Conservation (phyloP, 1,140 invertebrate genomes). For the Dreissena polymorpha region DNA sequence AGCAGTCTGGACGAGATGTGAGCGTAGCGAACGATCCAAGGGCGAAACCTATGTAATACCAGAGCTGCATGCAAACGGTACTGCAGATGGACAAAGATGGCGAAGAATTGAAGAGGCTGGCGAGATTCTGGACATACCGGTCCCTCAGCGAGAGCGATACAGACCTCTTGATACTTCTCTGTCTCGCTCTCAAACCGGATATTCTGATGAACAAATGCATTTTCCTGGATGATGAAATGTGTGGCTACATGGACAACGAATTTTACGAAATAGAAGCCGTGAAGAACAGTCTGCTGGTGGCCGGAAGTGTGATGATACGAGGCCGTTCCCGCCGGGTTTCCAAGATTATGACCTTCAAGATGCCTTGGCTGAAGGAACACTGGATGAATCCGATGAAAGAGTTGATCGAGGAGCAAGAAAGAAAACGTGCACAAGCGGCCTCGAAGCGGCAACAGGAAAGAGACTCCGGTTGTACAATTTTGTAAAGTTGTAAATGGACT, state of each 20-base stretch:
- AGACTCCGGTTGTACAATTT: too few species aligned
- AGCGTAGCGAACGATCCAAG: slow-evolving; percentile 54
- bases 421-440: too few species aligned
- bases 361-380: slow-evolving; percentile 25
- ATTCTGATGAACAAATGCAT: slow-evolving; percentile 60
- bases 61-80: slow-evolving; percentile 60
- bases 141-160: slow-evolving; percentile 46
- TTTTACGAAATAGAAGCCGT: slow-evolving; percentile 63
- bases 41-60: slow-evolving; percentile 64
- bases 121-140: slow-evolving; percentile 49
- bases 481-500: too few species aligned
- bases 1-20: slow-evolving; percentile 44
- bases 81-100: slow-evolving; percentile 52
- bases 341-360: slow-evolving; percentile 57
- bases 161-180: slow-evolving; percentile 48
- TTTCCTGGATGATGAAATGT: slow-evolving; percentile 61
- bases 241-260: slow-evolving; percentile 57
- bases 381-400: slow-evolving; percentile 30
- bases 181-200: slow-evolving; percentile 58
- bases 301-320: slow-evolving; percentile 57
- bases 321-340: slow-evolving; percentile 52
- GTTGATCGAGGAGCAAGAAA: slow-evolving; percentile 3
- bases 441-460: too few species aligned
- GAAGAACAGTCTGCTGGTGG: slow-evolving; percentile 48
- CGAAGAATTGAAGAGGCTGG: slow-evolving; percentile 42